A percentile compares a stretch with the other conserved stretches of the same genome.
Evolutionary conservation across 2,888 invertebrate species (phyloP).

Genomic region (Salpingus planirostris): DNA sequence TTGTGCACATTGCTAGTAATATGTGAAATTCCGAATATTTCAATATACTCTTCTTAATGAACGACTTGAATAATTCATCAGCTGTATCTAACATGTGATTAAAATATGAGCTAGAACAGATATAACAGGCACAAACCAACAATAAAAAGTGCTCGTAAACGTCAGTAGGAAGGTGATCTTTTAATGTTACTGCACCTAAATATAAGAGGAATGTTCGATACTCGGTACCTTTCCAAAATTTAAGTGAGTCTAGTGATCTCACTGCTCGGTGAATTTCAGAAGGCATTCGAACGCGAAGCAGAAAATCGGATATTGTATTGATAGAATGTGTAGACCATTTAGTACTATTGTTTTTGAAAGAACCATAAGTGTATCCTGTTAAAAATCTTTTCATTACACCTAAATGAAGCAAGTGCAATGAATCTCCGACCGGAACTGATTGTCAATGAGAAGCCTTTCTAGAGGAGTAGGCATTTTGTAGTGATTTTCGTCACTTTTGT

Average conservation of each 20-base stretch:
- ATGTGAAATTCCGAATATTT: background rate
- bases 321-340: background rate
- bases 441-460: no score
- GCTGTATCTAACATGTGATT: background rate
- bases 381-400: no score
- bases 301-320: background rate
- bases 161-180: background rate
- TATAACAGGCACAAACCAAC: background rate
- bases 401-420: no score
- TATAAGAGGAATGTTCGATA: background rate
- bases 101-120: no score
- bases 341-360: no score
- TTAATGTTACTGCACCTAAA: background rate
- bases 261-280: background rate
- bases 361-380: no score
- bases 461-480: no score
- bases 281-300: background rate
- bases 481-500: no score
- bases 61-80: background rate
- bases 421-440: no score
- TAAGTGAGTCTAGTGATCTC: background rate
- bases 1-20: background rate
- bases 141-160: background rate
- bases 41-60: background rate
- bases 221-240: background rate